Base-by-base conservation (phyloP, 2,797 vertebrate genomes). In the Sebastes dallii region DNA sequence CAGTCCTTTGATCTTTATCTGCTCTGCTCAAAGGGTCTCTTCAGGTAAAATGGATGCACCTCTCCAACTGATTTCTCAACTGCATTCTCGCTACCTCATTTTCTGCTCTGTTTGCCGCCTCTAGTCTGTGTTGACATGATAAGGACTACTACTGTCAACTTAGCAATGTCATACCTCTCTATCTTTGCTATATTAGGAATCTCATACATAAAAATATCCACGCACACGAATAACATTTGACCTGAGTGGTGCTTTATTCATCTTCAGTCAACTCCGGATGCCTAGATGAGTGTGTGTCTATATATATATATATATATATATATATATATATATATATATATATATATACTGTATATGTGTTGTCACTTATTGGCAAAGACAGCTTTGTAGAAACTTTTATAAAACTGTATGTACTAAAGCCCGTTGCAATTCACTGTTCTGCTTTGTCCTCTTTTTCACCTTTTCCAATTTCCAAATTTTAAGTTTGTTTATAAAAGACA, bases 1-100 rank as follows among this genome's bases (percentile, higher is more conserved):
- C 86, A 70, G 72, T 79, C 64, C 72, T 91, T 90, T 94, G 90
- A 94, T 95, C 84, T 89, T 71, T 90, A 90, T 95, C 93, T 86
- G 72, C 77, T 86, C 88, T 78, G 76, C 83, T 92, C 79, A 90
- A 94, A 79, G 83, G 79, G 82, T 89, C 91, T 89, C 88, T 87
- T 88, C 81, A 87, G 82, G 83, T 92, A 80, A 91, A 93, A 92
- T 89, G 81, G 86, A 85, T 82, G 84, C 77, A 82, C 56, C 82
- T 91, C 86, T 88, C 89, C 77, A 65, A 50, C 83, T 69, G 67
- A 82, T 90, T 86, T 81, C 80, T 73, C 76, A 22, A 85, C 85
- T 87, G 78, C 70, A 55, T 86, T 79, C 70, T 61, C 20, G 29
- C 70, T 27, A 54, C 81, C 82, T 87, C 66, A 91, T 91, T 93